Conservation (phyloP, 92 coral and sea anemone genomes). For the Phenganax subtilis region DNA sequence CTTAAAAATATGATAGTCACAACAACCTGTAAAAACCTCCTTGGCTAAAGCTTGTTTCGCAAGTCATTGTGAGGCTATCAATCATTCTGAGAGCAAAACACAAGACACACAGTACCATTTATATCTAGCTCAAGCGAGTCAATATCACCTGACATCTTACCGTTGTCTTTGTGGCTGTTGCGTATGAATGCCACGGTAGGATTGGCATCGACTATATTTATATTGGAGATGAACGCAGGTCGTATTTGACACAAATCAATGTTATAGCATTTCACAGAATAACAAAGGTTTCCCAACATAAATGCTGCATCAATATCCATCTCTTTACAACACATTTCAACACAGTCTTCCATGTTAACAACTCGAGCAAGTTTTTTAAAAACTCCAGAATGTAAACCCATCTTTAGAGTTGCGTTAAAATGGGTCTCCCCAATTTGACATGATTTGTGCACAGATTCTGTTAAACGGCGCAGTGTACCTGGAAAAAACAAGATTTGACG, state of each 20-base stretch:
- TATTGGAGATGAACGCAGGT: constrained; percentile 71
- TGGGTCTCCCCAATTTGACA: constrained; percentile 80
- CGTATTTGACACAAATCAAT: constrained; percentile 81
- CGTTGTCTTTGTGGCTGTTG: constrained; percentile 44
- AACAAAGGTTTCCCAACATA: constrained; percentile 91
- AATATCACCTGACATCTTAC: not conserved
- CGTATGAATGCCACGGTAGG: constrained; percentile 84
- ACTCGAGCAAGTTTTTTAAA: constrained; percentile 82
- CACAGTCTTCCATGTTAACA: constrained; percentile 91
- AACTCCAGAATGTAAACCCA: constrained; percentile 95
- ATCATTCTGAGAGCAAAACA: no score
- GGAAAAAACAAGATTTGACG: constrained; percentile 18
- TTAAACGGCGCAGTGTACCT: constrained; percentile 43
- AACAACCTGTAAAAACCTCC: no score
- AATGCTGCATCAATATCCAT: constrained; percentile 44
- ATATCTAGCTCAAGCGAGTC: no score
- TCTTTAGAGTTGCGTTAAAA: constrained; percentile 82
- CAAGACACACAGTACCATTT: no score
- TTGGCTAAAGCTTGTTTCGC: no score
- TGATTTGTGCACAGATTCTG: constrained; percentile 62
- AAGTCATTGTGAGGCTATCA: no score
- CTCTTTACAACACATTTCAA: constrained; percentile 84
- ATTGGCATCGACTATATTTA: constrained; percentile 62
- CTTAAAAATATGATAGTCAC: no score
- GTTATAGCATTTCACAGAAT: constrained; percentile 89